Evolutionary conservation across 2,797 vertebrate genomes (phyloP).

Genomic region (Sus cebifrons): DNA sequence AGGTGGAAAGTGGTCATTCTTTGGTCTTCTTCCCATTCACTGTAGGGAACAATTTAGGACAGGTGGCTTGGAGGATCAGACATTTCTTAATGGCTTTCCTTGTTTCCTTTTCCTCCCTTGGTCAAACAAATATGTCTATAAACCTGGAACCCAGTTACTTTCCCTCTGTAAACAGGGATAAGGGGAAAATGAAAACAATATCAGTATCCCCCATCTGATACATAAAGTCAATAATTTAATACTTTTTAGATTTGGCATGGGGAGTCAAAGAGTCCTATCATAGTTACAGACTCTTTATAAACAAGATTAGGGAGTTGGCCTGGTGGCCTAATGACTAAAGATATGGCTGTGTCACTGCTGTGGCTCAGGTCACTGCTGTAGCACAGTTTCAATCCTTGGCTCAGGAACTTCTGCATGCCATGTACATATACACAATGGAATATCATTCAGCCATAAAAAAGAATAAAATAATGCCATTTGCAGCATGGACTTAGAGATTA

Average conservation of each 20-base stretch:
- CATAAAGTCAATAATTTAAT: slow-evolving; percentile 18
- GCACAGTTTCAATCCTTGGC: too few species aligned
- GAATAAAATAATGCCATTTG: too few species aligned
- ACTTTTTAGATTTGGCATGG: slow-evolving; percentile 13
- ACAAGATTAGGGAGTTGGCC: background rate
- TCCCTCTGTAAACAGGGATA: background rate
- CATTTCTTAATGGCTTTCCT: background rate
- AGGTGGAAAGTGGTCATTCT: background rate
- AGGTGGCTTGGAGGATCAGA: background rate
- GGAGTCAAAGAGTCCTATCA: background rate
- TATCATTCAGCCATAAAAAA: too few species aligned
- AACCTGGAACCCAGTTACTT: background rate
- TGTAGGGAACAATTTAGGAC: background rate
- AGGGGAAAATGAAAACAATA: background rate
- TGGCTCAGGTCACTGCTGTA: too few species aligned
- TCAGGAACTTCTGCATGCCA: too few species aligned
- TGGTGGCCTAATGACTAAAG: too few species aligned
- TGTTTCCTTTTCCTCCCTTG: background rate
- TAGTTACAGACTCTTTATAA: background rate
- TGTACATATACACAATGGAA: too few species aligned
- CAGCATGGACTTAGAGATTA: too few species aligned
- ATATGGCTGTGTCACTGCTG: too few species aligned
- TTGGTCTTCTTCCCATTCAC: background rate
- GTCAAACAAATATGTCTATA: background rate
- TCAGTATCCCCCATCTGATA: background rate